These are phyloP conservation scores for Heliconius melpomene DNA, from an alignment of 1,140 invertebrate species.

Conservation along the genomic window DNA sequence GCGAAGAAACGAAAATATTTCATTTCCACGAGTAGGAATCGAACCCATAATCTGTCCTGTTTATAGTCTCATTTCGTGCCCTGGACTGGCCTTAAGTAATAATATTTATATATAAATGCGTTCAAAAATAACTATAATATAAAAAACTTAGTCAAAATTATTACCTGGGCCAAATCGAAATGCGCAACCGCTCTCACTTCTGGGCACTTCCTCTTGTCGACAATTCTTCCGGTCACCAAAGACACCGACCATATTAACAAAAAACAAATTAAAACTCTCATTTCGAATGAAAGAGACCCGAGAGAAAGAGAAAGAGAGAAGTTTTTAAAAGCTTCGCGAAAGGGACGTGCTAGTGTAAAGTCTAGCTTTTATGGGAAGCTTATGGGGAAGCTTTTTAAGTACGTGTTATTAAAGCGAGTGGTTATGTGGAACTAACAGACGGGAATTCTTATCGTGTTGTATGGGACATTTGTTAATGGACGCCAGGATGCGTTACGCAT, in stretches of 20 bases:
- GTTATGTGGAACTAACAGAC: constrained; percentile 68
- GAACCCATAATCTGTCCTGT: no score
- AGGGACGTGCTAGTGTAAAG: background rate
- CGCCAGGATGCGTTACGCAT: constrained; percentile 64
- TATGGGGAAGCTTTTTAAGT: constrained; percentile 2
- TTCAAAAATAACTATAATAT: background rate
- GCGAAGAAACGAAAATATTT: no score
- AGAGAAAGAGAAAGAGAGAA: background rate
- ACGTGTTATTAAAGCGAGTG: constrained; percentile 60
- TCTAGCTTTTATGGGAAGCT: background rate
- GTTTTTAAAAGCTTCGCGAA: background rate
- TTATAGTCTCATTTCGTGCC: no score
- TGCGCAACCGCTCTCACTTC: constrained; percentile 74
- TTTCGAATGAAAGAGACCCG: constrained; percentile 1
- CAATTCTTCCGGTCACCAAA: constrained; percentile 52
- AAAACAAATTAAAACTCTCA: background rate
- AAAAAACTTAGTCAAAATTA: constrained; percentile 11
- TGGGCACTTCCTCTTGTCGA: constrained; percentile 73
- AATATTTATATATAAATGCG: background rate
- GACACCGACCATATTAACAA: constrained; percentile 41
- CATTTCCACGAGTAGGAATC: no score
- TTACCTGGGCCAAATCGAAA: constrained; percentile 70
- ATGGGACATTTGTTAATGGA: constrained; percentile 74
- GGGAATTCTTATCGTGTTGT: constrained; percentile 76
- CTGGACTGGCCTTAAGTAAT: background rate